These are phyloP conservation scores for Enteromius thamalakanensis DNA, from an alignment of 2,797 vertebrate genomes.

Conservation along the genomic window DNA sequence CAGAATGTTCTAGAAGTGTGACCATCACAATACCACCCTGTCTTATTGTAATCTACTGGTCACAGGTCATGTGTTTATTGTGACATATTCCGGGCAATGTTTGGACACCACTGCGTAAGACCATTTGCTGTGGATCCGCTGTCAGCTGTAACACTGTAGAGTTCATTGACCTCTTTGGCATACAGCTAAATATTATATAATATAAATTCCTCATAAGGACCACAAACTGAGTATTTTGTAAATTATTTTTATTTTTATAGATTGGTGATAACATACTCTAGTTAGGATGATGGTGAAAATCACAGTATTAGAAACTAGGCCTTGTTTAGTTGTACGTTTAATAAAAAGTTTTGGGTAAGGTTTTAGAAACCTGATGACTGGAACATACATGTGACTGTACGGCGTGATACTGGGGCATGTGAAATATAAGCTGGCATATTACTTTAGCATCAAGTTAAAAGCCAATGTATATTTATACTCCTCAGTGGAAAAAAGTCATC, in stretches of 20 bases:
- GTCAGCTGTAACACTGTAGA: slow-evolving; percentile 1
- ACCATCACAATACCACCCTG: not conserved
- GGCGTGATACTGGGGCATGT: not conserved
- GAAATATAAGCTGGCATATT: slow-evolving; percentile 1
- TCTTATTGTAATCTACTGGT: slow-evolving; percentile 59
- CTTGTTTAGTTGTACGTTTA: not conserved
- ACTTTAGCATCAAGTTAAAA: slow-evolving; percentile 31
- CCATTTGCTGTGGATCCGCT: slow-evolving; percentile 60
- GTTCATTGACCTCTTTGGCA: not conserved
- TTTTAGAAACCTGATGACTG: not conserved
- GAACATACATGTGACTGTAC: slow-evolving; percentile 17
- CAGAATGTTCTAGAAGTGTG: not conserved
- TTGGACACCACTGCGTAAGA: slow-evolving; percentile 51
- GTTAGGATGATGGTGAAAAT: not conserved
- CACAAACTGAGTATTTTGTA: not conserved
- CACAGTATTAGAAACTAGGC: not conserved
- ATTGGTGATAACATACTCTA: not conserved
- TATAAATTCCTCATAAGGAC: not conserved
- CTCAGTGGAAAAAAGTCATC: not conserved
- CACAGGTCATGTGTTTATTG: slow-evolving; percentile 64
- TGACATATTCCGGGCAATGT: slow-evolving; percentile 61
- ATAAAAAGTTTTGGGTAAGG: not conserved
- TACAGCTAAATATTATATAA: slow-evolving; percentile 2
- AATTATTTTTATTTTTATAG: not conserved
- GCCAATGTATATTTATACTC: slow-evolving; percentile 5